phyloP scores from a whole-genome alignment of 2,797 vertebrate species.

The Ctenopoma kingsleyae region DNA sequence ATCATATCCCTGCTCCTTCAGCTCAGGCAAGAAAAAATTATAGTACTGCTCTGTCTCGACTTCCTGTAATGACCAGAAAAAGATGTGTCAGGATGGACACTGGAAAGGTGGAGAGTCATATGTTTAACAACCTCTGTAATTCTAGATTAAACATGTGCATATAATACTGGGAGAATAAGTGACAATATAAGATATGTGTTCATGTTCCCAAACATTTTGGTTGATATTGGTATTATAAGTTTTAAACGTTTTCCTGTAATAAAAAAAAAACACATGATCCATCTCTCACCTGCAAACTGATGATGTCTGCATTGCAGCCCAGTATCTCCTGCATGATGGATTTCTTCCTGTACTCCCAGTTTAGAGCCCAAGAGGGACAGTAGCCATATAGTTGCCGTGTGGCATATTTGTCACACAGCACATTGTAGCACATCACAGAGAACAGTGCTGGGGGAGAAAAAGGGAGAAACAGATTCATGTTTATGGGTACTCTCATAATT shows the following conservation, averaged over 20 bases:
- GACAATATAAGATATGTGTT: too few species aligned
- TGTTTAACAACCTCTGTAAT: background rate
- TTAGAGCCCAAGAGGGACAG: constrained; percentile 96
- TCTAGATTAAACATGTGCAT: background rate
- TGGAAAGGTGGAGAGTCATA: background rate
- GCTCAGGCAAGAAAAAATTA: constrained; percentile 94
- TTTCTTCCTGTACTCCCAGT: constrained; percentile 99
- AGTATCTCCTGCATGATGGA: constrained; percentile 98
- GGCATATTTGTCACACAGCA: constrained; percentile 98
- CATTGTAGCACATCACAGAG: constrained; percentile 99
- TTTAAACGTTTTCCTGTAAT: background rate
- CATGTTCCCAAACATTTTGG: too few species aligned
- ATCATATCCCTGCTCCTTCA: constrained; percentile 96
- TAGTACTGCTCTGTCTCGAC: constrained; percentile 99
- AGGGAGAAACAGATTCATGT: background rate
- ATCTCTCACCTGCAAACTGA: constrained; percentile 94
- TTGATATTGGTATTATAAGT: background rate
- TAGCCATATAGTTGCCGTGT: constrained; percentile 98
- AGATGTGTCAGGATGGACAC: background rate
- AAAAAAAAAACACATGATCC: background rate
- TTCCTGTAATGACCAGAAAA: constrained; percentile 83
- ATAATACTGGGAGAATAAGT: background rate
- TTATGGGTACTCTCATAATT: background rate
- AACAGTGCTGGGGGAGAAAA: constrained; percentile 89
- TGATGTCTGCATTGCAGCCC: constrained; percentile 94